Evolutionary conservation across 2,113 vertebrate genomes (phyloP).

Genomic region (human (Homo sapiens)): GRCh38 chr9:84869001-84869500

Average conservation of each 20-base stretch:
- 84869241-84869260: not conserved
- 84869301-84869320: not conserved
- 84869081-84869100: not conserved
- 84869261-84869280: not conserved
- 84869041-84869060: not conserved
- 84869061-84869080: not conserved
- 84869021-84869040: not conserved
- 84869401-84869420: not conserved
- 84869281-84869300: not conserved
- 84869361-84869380: not conserved
- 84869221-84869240: not conserved
- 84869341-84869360: not conserved
- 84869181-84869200: not conserved
- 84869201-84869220: not conserved
- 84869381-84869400: not conserved
- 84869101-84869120: not conserved
- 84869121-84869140: not conserved
- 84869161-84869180: not conserved
- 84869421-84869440: not conserved
- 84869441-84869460: conserved; percentile 25
- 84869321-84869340: not conserved
- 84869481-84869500: conserved; percentile 22
- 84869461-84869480: not conserved
- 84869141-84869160: not conserved
- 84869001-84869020: not conserved